Evolutionary conservation across 1,140 invertebrate species (phyloP).

Genomic region (Zaprionus capensis): DNA sequence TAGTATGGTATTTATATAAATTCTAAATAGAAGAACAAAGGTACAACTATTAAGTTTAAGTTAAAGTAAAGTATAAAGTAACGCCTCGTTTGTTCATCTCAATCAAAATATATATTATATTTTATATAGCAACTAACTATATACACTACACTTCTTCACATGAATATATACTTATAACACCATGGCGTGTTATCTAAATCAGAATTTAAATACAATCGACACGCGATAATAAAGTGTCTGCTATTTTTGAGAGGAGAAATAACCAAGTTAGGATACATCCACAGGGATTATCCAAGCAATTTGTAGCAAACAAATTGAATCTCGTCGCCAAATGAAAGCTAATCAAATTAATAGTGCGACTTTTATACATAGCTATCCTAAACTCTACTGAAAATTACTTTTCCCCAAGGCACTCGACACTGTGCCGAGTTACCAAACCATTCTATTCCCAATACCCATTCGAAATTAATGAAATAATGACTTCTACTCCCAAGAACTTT

Average conservation of each 20-base stretch:
- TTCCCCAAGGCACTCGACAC: background rate
- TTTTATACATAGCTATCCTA: background rate
- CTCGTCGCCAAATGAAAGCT: slow-evolving; percentile 69
- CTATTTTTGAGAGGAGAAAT: slow-evolving; percentile 25
- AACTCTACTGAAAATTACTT: slow-evolving; percentile 1
- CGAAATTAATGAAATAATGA: background rate
- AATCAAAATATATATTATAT: slow-evolving; percentile 1
- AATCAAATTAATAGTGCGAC: slow-evolving; percentile 72
- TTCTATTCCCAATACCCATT: background rate
- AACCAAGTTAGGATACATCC: slow-evolving; percentile 54
- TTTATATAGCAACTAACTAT: background rate
- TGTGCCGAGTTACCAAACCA: background rate
- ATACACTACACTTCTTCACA: background rate
- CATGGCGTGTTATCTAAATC: background rate
- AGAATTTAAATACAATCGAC: background rate
- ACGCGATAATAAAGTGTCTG: background rate
- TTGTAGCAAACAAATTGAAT: slow-evolving; percentile 59
- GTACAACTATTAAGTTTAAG: no score
- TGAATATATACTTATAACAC: background rate
- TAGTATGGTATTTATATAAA: no score
- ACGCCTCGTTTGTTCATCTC: background rate
- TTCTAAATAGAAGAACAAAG: no score
- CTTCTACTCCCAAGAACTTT: background rate
- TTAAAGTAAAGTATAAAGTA: no score
- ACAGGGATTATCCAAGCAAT: slow-evolving; percentile 53